These are phyloP conservation scores for Ceriagrion tenellum DNA, from an alignment of 2,888 invertebrate genomes.

Conservation along the genomic window DNA sequence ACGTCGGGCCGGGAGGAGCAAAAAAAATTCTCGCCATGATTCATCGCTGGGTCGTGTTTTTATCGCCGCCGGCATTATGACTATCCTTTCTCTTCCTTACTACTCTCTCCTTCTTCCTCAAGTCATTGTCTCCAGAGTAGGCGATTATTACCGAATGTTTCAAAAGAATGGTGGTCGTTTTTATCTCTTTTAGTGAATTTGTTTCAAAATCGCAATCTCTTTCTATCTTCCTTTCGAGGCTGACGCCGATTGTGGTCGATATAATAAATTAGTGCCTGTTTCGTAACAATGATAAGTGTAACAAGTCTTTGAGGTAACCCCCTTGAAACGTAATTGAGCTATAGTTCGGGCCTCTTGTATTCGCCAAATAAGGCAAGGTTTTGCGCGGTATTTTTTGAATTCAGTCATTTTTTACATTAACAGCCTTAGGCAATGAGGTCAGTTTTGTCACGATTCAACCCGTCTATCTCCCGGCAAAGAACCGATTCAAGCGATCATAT, in stretches of 20 bases:
- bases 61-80: not conserved
- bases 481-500: not conserved
- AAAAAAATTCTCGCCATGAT: constrained; percentile 14
- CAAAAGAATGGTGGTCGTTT: not conserved
- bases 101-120: not conserved
- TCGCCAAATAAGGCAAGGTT: not conserved
- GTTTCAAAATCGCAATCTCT: not conserved
- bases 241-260: not conserved
- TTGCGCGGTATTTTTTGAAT: not conserved
- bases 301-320: not conserved
- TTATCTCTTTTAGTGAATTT: not conserved
- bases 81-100: not conserved
- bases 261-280: not conserved
- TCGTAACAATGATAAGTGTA: not conserved
- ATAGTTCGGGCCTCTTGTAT: not conserved
- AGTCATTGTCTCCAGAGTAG: constrained; percentile 13
- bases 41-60: not conserved
- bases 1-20: not conserved
- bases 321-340: not conserved
- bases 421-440: not conserved
- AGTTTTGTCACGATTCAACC: not conserved
- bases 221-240: not conserved
- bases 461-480: not conserved
- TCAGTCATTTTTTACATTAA: not conserved
- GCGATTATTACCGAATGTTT: not conserved